Base-by-base conservation (phyloP, 2,113 vertebrate species). In the Hydrochoerus hydrochaeris region DNA sequence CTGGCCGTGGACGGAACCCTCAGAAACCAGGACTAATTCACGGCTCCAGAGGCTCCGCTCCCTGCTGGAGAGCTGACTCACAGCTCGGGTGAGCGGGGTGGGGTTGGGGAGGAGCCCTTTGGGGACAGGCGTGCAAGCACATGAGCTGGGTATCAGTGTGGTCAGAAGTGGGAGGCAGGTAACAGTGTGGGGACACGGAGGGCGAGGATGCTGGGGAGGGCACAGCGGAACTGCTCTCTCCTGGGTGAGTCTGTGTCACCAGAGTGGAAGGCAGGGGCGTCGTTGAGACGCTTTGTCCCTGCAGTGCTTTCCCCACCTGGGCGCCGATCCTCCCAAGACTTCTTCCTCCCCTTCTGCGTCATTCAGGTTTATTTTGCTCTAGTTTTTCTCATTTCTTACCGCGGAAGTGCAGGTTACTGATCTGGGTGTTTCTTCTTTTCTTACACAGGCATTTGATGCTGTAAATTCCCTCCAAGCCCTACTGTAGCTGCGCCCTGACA, bases 141-240 rank as follows among this genome's bases (percentile, higher is more conserved):
- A 5, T 5, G 0, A 2, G 54, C 7, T 1, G 10, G 22, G 49
- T n/a, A 60, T 0, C 1, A 0, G 4, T 38, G 41, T 19, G 52
- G 17, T 2, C 19, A 67, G 80, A 32, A 81, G 62, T 3, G 3
- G 65, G 62, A 54, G 57, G 7, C 83, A 44, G 49, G 19, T 6
- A 49, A 12, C 54, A 0, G 28, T 3, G 26, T 2, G 6, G 60
- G 60, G 49, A 65, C 62, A 11, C 13, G 3, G 2, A 1, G 17
- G 28, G 20, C 7, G 28, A 3, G 41, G 17, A 0, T 22, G 7
- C 1, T 0, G 5, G 90, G 5, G 5, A 62, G 35, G 75, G 49
- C 5, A 1, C 0, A 0, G 11, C 7, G 22, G 35, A 16, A 19
- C 20, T 12, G 0, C 24, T 2, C 44, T 62, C 41, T 41, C 6